Base-by-base conservation (phyloP, 1,140 invertebrate species). In the Conus betulinus region DNA sequence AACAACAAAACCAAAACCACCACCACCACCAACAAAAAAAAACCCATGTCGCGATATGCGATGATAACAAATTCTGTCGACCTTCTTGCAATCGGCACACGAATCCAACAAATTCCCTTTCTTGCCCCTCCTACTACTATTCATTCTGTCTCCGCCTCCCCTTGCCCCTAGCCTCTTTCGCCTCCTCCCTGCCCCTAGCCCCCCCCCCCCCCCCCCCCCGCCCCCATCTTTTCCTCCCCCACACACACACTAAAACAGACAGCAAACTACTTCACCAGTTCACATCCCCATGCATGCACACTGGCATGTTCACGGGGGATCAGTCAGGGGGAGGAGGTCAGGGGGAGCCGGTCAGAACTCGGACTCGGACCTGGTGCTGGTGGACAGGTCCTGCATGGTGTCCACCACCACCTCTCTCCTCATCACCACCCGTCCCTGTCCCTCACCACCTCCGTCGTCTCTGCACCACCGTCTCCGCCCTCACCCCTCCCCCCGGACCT, bases 401-500 rank as follows among this genome's bases (percentile, higher is more conserved):
- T 81, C 79, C 39, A 23, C 23, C 39, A 81, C 79, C 51, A 7
- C 51, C 79, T 81, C 13, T 7, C 79, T 53, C 5, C 1, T 20
- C 27, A 81, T 4, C 39, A 81, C 79, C 23, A n/a, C 76, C 25
- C 39, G 6, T 27, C 76, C 76, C 25, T 51, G 7, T 51, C 51
- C 39, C 15, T 60, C 57, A 8, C 57, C 57, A 81, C 51, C 79
- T 81, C 79, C 79, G 79, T 81, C 51, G 51, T 81, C 51, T 81
- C 79, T 81, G 3, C 79, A 81, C 79, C 79, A 81, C 79, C 27
- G 6, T 53, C 79, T 81, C 79, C 27, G 79, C 53, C 79, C 51
- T 52, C 79, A 55, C 79, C 25, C 25, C 25, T 23, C 25, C 25
- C 11, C 25, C 76, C 11, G 8, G 7, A 5, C 8, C 25, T 15